phyloP scores from a whole-genome alignment of 1,140 invertebrate species.

The Hydropsyche tenuis region DNA sequence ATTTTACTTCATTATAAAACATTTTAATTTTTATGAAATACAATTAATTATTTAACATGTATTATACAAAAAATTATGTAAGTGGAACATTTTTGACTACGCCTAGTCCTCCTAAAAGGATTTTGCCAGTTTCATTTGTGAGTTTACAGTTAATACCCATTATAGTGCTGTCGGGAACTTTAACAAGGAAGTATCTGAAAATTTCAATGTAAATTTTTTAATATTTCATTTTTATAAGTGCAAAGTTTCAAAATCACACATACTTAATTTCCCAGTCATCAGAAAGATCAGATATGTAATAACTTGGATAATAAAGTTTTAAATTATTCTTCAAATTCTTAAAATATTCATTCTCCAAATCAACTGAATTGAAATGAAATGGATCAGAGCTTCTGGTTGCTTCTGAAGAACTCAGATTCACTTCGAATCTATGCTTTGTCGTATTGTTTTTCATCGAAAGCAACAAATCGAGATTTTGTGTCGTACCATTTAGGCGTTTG shows the following conservation, averaged over 20 bases:
- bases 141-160: conserved; percentile 51
- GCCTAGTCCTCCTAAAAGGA: conserved; percentile 57
- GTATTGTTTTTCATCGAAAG: conserved; percentile 39
- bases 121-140: conserved; percentile 52
- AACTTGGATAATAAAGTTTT: conserved; percentile 54
- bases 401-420: conserved; percentile 25
- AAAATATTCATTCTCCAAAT: conserved; percentile 45
- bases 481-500: conserved; percentile 15
- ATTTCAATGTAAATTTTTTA: no score
- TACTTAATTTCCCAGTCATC: conserved; percentile 58
- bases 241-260: not conserved
- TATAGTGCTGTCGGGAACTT: conserved; percentile 45
- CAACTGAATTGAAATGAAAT: conserved; percentile 19
- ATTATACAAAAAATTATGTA: no score
- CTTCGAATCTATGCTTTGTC: conserved; percentile 19
- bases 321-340: conserved; percentile 54
- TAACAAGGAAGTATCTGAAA: conserved; percentile 55
- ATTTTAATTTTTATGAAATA: not conserved
- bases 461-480: conserved; percentile 40
- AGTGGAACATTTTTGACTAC: conserved; percentile 35
- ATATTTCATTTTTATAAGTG: no score
- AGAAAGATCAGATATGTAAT: conserved; percentile 56
- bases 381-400: not conserved
- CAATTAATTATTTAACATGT: not conserved
- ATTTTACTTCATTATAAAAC: not conserved